Percentiles rank a stretch among this genome's conserved stretches.
Conservation (phyloP, 2,888 invertebrate genomes). For the Cistogaster globosa region DNA sequence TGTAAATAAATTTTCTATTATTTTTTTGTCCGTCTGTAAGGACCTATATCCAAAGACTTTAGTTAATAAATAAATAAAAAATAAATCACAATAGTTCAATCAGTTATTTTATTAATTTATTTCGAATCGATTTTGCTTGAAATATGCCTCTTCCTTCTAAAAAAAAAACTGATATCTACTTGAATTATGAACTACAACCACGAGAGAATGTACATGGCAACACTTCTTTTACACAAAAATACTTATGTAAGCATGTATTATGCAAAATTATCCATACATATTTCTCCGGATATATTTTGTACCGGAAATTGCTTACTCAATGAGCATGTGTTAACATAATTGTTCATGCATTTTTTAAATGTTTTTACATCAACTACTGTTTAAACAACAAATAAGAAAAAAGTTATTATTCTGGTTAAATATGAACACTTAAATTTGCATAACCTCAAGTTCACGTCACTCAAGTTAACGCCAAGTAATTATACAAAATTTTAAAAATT, state of each 20-base stretch:
- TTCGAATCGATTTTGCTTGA: no score
- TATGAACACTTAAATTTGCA: slow-evolving; percentile 49
- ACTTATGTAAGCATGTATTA: no score
- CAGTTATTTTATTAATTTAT: no score
- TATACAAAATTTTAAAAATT: not conserved
- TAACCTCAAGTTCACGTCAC: slow-evolving; percentile 55
- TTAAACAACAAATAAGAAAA: slow-evolving; percentile 34
- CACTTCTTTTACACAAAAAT: not conserved
- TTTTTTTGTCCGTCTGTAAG: no score
- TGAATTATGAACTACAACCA: no score
- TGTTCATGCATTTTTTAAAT: slow-evolving; percentile 38
- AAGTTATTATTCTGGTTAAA: slow-evolving; percentile 44
- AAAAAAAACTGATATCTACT: no score
- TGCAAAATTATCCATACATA: not conserved
- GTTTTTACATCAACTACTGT: slow-evolving; percentile 13
- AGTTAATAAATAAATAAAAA: no score
- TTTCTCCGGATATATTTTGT: not conserved
- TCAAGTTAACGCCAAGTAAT: slow-evolving; percentile 14
- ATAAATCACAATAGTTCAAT: no score
- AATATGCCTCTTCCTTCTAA: no score
- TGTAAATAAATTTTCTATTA: no score
- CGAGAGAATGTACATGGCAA: no score
- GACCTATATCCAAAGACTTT: no score
- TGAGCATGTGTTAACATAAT: slow-evolving; percentile 10
- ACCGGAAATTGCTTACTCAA: slow-evolving; percentile 55